A percentile compares a stretch with the other conserved stretches of the same genome.
Conservation (phyloP, 2,797 vertebrate genomes). For the Parauchenoglanis punctatus region DNA sequence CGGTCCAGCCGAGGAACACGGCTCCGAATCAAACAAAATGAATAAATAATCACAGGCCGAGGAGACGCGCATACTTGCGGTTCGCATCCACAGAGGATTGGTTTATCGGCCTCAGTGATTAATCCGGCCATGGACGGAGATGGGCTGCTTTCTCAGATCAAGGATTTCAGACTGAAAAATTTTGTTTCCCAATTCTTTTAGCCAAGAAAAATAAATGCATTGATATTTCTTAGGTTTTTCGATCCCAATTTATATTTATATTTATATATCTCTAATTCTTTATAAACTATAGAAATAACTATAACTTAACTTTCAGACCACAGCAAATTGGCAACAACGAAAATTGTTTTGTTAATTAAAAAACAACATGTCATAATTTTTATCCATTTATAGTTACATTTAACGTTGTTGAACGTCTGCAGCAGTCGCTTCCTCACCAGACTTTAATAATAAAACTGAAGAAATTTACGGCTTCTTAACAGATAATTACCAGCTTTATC, state of each 20-base stretch:
- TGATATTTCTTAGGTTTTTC: not conserved
- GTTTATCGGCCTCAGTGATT: slow-evolving; percentile 76
- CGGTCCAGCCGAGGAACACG: slow-evolving; percentile 76
- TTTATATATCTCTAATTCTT: not conserved
- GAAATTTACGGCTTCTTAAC: not conserved
- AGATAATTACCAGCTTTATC: not conserved
- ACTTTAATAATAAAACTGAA: not conserved
- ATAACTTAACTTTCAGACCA: not conserved
- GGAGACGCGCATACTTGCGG: slow-evolving; percentile 78
- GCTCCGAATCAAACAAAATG: slow-evolving; percentile 81
- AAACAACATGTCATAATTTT: not conserved
- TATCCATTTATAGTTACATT: not conserved
- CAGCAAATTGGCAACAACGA: not conserved
- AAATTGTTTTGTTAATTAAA: not conserved
- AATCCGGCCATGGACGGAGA: slow-evolving; percentile 69
- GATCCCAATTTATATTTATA: not conserved
- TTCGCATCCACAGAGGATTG: slow-evolving; percentile 69
- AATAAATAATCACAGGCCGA: slow-evolving; percentile 81
- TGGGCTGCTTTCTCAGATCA: slow-evolving; percentile 62
- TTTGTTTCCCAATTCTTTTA: not conserved
- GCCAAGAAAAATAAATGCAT: not conserved
- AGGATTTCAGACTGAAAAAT: not conserved
- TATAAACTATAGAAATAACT: not conserved
- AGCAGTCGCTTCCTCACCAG: not conserved
- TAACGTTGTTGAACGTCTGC: too few relatives aligned